Percentiles rank a stretch among this genome's conserved stretches.
Conservation (phyloP, 2,888 invertebrate genomes). For the Tachina grossa region DNA sequence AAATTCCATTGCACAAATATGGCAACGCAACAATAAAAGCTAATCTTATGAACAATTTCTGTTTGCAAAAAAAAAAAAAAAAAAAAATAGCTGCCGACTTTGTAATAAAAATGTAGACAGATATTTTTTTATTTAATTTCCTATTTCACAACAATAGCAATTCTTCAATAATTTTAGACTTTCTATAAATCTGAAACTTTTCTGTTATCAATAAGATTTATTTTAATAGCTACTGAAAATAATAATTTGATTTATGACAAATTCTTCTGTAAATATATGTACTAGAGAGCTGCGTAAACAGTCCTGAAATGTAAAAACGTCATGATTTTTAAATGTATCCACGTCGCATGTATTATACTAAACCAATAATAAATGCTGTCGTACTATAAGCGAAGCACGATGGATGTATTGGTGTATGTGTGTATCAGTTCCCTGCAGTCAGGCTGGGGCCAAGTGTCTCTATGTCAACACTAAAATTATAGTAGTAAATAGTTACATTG, state of each 20-base stretch:
- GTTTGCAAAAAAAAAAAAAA: background rate
- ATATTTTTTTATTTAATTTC: background rate
- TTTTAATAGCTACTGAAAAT: background rate
- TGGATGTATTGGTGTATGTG: too few species aligned
- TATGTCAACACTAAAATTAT: too few species aligned
- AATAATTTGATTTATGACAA: background rate
- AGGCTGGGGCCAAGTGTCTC: too few species aligned
- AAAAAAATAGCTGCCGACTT: background rate
- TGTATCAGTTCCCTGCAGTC: too few species aligned
- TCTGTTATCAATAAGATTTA: background rate
- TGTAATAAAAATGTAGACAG: background rate
- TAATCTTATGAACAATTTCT: background rate
- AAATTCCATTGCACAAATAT: constrained; percentile 35
- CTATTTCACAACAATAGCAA: constrained; percentile 20
- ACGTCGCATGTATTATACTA: too few species aligned
- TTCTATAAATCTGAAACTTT: background rate
- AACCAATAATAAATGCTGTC: too few species aligned
- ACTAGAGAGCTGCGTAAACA: too few species aligned
- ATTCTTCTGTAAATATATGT: background rate
- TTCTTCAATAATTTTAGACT: background rate
- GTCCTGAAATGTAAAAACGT: too few species aligned
- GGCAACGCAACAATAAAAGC: background rate
- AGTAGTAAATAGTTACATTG: too few species aligned
- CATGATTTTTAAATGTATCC: too few species aligned
- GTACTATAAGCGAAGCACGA: too few species aligned